These are phyloP conservation scores for Trialeurodes vaporariorum DNA, from an alignment of 1,140 invertebrate species.

Conservation along the genomic window DNA sequence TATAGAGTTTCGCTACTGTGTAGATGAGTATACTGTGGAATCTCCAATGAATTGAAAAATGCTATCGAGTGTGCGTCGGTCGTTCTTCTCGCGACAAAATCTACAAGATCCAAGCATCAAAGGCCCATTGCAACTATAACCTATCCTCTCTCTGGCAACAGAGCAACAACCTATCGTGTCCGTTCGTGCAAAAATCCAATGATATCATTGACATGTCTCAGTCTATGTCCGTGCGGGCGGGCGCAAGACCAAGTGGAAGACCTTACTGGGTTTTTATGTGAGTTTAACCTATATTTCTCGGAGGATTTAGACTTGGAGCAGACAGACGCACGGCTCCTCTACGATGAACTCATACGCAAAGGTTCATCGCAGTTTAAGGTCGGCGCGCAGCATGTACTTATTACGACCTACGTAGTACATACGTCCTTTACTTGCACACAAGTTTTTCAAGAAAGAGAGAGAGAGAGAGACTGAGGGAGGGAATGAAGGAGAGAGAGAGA, in stretches of 20 bases:
- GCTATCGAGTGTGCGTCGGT: too few relatives aligned
- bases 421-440: too few relatives aligned
- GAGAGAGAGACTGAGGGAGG: too few relatives aligned
- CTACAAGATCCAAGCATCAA: not conserved
- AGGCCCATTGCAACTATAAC: not conserved
- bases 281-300: not conserved
- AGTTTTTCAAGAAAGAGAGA: too few relatives aligned
- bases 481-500: too few relatives aligned
- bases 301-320: too few relatives aligned
- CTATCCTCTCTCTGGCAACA: not conserved
- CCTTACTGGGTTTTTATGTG: not conserved
- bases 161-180: not conserved
- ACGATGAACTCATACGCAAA: not conserved
- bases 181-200: not conserved
- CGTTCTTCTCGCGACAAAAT: not conserved
- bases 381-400: too few relatives aligned
- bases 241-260: not conserved
- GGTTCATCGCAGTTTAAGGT: not conserved
- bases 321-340: not conserved
- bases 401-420: too few relatives aligned
- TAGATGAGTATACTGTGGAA: too few relatives aligned
- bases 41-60: too few relatives aligned
- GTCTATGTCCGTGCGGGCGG: not conserved
- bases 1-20: too few relatives aligned
- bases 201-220: not conserved